Evolutionary conservation across 2,797 vertebrate genomes (phyloP), one percentile per base, ranked within the genome.

Genomic region (Danio tinwini): DNA sequence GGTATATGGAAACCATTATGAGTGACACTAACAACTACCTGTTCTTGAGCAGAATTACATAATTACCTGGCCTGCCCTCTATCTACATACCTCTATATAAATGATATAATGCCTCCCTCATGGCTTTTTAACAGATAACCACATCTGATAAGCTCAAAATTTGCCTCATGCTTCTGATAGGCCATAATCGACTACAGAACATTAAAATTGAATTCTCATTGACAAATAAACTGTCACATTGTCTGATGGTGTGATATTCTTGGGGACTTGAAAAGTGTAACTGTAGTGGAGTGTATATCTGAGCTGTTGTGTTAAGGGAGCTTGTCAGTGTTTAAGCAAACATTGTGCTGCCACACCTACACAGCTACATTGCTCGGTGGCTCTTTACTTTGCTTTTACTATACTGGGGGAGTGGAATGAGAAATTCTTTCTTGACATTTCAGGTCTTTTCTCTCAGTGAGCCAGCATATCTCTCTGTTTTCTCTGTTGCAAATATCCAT

Each of bases 401-500:
- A 37, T 47, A 47, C 40, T 14, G 14, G 19, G 7, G 6, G 11
- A 71, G 11, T 44, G 44, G 39, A 71, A 44, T 21, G n/a, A 42
- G 37, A 42, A 71, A 71, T 56, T 6, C 7, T 56, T 42, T 21
- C 12, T 71, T 83, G 47, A 59, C 78, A 29, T 64, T 73, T 19
- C 55, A 82, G 49, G 19, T 50, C 52, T 77, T 71, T 63, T 52
- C 40, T 82, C 61, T 82, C 63, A 71, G 45, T 76, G 74, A 73
- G 61, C 47, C 53, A 47, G 19, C 10, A 7, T 74, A 50, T 45
- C 45, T 75, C n/a, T 81, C 56, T 75, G 65, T 69, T 75, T 78
- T 49, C 14, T 82, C 40, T 74, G 78, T 81, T 65, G 76, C 69
- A 75, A 68, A 62, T 83, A 61, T 50, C 64, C 70, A 86, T 81